Percentiles rank a stretch among this genome's conserved stretches.
These are phyloP conservation scores for Xenopus laevis DNA, from an alignment of 2,113 vertebrate genomes.

Conservation along the genomic window DNA sequence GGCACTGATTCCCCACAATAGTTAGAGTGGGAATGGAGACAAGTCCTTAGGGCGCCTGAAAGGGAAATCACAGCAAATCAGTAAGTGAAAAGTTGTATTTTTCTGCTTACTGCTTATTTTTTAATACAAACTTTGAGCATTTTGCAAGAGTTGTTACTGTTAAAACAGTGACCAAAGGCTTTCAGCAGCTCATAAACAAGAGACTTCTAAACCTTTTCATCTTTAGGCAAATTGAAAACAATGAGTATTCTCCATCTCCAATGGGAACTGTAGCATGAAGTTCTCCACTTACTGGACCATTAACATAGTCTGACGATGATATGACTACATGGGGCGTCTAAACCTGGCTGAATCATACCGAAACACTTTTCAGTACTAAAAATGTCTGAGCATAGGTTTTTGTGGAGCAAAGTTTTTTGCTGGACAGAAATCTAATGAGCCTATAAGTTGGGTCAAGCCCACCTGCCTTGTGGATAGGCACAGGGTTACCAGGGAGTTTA, in stretches of 20 bases:
- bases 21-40: too few relatives aligned
- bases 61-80: too few relatives aligned
- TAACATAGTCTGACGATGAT: constrained; percentile 34
- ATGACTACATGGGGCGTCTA: background rate
- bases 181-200: constrained; percentile 34
- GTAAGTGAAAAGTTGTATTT: background rate
- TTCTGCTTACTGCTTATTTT: constrained; percentile 4
- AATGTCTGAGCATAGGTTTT: too few relatives aligned
- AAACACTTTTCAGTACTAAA: constrained; percentile 12
- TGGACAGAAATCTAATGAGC: too few relatives aligned
- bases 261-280: constrained; percentile 2
- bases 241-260: background rate
- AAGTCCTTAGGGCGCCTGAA: too few relatives aligned
- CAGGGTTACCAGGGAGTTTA: too few relatives aligned
- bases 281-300: background rate
- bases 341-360: constrained; percentile 5
- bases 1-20: too few relatives aligned
- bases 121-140: constrained; percentile 4
- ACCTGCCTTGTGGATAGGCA: too few relatives aligned
- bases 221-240: constrained; percentile 9
- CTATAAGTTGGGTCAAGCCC: too few relatives aligned
- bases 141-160: background rate
- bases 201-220: constrained; percentile 26
- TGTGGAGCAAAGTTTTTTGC: too few relatives aligned
- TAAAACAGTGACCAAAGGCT: constrained; percentile 28